A percentile compares a stretch with the other conserved stretches of the same genome.
Conservation (phyloP, 2,888 invertebrate genomes). For the Gryllus longicercus region DNA sequence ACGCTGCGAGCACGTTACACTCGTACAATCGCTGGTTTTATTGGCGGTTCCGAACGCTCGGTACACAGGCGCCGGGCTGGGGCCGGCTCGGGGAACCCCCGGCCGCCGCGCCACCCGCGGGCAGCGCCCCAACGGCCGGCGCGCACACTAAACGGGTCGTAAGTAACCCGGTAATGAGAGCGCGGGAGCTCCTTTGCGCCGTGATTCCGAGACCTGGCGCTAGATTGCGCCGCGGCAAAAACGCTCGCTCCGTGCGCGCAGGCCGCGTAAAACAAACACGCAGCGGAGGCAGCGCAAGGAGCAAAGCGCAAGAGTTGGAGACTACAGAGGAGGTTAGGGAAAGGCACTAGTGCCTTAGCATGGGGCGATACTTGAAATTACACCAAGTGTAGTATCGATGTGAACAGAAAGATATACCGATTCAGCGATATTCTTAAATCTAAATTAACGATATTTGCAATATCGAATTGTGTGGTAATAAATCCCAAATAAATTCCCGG, state of each 20-base stretch:
- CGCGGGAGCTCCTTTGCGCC: not conserved
- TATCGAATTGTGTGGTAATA: no score
- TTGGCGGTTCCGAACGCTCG: slow-evolving; percentile 1
- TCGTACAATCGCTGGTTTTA: not conserved
- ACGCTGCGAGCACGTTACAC: not conserved
- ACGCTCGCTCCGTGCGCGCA: not conserved
- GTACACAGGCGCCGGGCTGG: not conserved
- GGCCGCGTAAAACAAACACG: no score
- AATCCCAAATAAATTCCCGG: no score
- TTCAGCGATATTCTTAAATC: no score
- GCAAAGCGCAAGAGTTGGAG: no score
- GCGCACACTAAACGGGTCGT: not conserved
- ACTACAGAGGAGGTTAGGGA: no score
- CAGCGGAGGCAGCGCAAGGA: no score
- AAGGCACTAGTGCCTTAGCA: no score
- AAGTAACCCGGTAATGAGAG: not conserved
- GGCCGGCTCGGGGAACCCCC: not conserved
- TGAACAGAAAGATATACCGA: no score
- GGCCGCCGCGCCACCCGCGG: not conserved
- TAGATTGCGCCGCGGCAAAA: not conserved
- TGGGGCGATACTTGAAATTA: no score
- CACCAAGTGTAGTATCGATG: no score
- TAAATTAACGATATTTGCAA: no score
- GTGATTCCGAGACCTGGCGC: not conserved
- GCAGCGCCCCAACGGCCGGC: slow-evolving; percentile 6